A percentile compares a stretch with the other conserved stretches of the same genome.
Conservation (phyloP, 2,113 vertebrate genomes). For the Bombycilla garrulus region DNA sequence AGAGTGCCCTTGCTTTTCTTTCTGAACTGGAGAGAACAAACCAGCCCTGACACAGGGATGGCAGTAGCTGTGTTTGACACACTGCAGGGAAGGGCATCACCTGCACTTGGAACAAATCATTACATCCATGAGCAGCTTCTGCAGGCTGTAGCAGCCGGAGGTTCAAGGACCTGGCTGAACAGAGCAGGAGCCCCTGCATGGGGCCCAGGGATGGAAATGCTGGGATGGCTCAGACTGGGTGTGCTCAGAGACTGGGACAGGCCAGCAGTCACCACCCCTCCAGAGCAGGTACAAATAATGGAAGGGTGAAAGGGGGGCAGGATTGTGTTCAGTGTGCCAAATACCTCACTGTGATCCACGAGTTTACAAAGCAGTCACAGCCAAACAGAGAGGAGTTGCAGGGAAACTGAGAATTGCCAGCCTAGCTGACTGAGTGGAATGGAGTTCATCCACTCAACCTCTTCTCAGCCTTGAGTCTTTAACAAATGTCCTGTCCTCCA, state of each 20-base stretch:
- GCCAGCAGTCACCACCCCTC: not conserved
- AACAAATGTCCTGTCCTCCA: not conserved
- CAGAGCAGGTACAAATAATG: not conserved
- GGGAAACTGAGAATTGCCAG: not conserved
- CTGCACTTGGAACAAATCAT: not conserved
- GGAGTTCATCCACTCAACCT: not conserved
- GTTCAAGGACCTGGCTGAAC: not conserved
- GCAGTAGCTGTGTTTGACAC: not conserved
- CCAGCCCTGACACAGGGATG: not conserved
- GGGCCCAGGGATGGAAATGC: not conserved
- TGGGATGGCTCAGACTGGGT: not conserved
- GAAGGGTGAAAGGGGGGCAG: not conserved
- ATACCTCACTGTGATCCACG: not conserved
- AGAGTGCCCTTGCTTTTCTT: not conserved
- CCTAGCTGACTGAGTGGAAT: too few species aligned
- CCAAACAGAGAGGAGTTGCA: not conserved
- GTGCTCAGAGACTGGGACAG: not conserved
- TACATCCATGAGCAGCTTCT: not conserved
- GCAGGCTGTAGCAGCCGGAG: not conserved
- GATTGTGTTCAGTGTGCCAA: not conserved
- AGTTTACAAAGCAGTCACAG: not conserved
- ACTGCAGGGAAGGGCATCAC: not conserved
- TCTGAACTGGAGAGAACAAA: not conserved
- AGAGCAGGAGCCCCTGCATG: not conserved
- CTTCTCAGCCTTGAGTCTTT: not conserved